phyloP scores from a whole-genome alignment of 2,797 vertebrate species.

The Sarcoramphus papa region DNA sequence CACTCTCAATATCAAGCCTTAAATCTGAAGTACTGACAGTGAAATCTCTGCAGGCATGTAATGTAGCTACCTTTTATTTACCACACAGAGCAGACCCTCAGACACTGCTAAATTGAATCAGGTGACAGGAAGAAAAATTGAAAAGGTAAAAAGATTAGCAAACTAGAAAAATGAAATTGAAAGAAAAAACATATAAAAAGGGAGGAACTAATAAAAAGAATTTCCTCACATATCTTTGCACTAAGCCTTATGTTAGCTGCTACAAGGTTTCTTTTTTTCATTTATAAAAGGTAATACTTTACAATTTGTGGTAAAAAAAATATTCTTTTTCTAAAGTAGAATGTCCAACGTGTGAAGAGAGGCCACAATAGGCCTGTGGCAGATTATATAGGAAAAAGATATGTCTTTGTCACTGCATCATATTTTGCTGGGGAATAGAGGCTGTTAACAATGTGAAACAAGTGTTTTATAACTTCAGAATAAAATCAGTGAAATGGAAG shows the following conservation, averaged over 20 bases:
- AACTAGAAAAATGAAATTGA: not conserved
- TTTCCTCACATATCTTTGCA: not conserved
- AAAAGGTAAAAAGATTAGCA: not conserved
- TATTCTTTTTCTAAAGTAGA: constrained; percentile 2
- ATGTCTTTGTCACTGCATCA: not conserved
- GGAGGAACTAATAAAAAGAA: not conserved
- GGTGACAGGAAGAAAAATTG: not conserved
- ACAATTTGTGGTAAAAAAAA: not conserved
- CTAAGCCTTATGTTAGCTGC: not conserved
- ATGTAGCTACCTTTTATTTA: not conserved
- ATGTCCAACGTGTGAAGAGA: not conserved
- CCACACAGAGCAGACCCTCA: not conserved
- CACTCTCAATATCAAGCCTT: not conserved
- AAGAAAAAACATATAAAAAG: not conserved
- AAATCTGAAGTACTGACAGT: not conserved
- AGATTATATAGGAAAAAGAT: constrained; percentile 23
- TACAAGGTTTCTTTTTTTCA: not conserved
- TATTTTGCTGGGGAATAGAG: constrained; percentile 16
- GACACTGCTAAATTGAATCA: not conserved
- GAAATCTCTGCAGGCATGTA: not conserved
- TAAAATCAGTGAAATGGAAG: constrained; percentile 58
- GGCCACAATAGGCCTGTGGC: not conserved
- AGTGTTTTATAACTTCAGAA: constrained; percentile 39
- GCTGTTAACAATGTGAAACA: constrained; percentile 16
- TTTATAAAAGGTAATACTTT: not conserved